These are phyloP conservation scores for Zelleria hepariella DNA, from an alignment of 2,888 invertebrate species.

Conservation along the genomic window DNA sequence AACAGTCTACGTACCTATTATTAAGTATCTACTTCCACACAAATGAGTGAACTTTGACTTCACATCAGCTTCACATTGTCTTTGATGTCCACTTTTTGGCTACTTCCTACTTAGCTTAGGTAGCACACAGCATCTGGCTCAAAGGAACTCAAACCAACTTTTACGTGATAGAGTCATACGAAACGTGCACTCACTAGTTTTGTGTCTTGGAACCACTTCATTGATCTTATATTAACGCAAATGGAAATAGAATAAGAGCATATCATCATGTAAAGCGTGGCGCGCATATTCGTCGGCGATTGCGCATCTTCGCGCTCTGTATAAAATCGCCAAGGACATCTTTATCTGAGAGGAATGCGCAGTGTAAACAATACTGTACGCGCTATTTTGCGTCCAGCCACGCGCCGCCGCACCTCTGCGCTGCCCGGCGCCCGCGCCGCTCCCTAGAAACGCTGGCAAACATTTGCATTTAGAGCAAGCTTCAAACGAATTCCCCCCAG, in stretches of 20 bases:
- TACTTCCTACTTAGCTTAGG: not conserved
- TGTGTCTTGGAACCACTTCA: not conserved
- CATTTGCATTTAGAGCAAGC: slow-evolving; percentile 8
- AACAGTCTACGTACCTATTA: slow-evolving; percentile 31
- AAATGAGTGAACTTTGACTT: slow-evolving; percentile 24
- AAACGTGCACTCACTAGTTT: not conserved
- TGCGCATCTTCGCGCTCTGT: slow-evolving; percentile 14
- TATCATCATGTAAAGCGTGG: slow-evolving; percentile 3
- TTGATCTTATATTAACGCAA: not conserved
- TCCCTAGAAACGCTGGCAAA: slow-evolving; percentile 3
- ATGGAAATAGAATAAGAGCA: slow-evolving; percentile 1
- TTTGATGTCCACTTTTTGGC: not conserved
- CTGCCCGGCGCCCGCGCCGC: not conserved
- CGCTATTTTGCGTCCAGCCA: slow-evolving; percentile 36
- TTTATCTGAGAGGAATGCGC: slow-evolving; percentile 65
- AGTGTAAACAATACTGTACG: slow-evolving; percentile 60
- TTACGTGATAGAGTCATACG: not conserved
- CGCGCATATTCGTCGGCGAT: not conserved
- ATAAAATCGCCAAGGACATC: slow-evolving; percentile 65
- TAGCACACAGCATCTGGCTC: not conserved
- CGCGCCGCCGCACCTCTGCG: slow-evolving; percentile 20
- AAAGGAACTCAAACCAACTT: not conserved
- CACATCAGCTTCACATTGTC: not conserved
- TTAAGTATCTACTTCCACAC: slow-evolving; percentile 55
- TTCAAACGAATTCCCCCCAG: not conserved